Conservation (phyloP, 2,113 vertebrate species). For the Zosterops hypoxanthus region DNA sequence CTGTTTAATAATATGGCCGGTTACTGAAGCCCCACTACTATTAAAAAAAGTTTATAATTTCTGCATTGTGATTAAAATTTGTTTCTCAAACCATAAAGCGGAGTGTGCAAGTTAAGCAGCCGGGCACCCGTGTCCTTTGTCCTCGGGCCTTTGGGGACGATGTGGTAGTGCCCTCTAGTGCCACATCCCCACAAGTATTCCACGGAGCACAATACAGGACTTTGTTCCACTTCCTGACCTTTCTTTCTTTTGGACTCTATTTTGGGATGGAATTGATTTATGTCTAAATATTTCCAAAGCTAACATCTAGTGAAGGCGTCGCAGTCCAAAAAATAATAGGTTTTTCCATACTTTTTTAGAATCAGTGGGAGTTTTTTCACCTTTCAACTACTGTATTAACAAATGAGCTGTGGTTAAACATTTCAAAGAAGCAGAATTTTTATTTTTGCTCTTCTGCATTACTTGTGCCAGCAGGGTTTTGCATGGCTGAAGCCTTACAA, state of each 20-base stretch:
- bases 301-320: neutral
- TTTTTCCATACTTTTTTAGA: neutral
- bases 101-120: constrained; percentile 34
- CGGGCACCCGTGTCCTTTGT: constrained; percentile 70
- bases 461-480: constrained; percentile 57
- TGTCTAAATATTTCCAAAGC: constrained; percentile 40
- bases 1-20: neutral
- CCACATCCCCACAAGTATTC: constrained; percentile 57
- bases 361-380: neutral
- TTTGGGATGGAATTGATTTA: constrained; percentile 11
- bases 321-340: neutral
- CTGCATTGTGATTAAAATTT: constrained; percentile 32
- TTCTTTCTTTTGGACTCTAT: neutral
- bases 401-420: neutral
- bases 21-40: neutral
- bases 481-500: constrained; percentile 64
- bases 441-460: neutral
- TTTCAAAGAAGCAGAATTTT: constrained; percentile 35
- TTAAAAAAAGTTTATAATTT: neutral
- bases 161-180: constrained; percentile 98
- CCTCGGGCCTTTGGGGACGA: constrained; percentile 76
- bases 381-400: neutral
- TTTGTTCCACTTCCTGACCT: neutral
- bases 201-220: neutral
- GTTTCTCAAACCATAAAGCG: neutral